phyloP scores from a whole-genome alignment of 1,140 invertebrate genomes.

The Chelonus insularis region DNA sequence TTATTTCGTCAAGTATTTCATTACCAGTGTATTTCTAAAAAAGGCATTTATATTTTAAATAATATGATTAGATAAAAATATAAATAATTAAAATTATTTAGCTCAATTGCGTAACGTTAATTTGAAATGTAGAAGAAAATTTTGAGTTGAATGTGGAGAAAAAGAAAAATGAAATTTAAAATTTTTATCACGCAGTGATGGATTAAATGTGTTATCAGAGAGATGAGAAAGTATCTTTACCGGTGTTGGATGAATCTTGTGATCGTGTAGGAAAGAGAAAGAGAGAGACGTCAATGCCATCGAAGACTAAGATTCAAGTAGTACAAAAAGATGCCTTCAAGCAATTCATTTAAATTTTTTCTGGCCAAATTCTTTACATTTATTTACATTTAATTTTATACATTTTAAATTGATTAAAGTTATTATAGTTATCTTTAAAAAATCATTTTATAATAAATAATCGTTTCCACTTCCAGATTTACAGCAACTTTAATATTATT shows the following conservation, averaged over 20 bases:
- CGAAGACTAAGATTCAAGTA: neutral
- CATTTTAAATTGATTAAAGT: neutral
- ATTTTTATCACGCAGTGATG: neutral
- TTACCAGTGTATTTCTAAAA: too few species aligned
- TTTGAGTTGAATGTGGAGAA: neutral
- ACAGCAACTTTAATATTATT: constrained; percentile 2
- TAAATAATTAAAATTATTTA: too few species aligned
- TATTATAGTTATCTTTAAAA: too few species aligned
- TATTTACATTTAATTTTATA: neutral
- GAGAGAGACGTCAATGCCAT: neutral
- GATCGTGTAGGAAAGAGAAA: neutral
- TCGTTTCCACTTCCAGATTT: too few species aligned
- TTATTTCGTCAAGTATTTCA: too few species aligned
- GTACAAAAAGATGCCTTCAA: constrained; percentile 3
- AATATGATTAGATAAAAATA: too few species aligned
- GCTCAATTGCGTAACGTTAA: too few species aligned
- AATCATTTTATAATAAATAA: too few species aligned
- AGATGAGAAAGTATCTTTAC: constrained; percentile 9
- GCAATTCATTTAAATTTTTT: constrained; percentile 5
- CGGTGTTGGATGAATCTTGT: constrained; percentile 2
- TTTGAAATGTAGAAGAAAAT: neutral
- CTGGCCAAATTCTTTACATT: neutral
- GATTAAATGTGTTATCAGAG: constrained; percentile 3
- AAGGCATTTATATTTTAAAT: too few species aligned
- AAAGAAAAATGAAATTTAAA: neutral